Evolutionary conservation across 2,797 vertebrate species (phyloP).

Genomic region (Pyrocephalus nanus): DNA sequence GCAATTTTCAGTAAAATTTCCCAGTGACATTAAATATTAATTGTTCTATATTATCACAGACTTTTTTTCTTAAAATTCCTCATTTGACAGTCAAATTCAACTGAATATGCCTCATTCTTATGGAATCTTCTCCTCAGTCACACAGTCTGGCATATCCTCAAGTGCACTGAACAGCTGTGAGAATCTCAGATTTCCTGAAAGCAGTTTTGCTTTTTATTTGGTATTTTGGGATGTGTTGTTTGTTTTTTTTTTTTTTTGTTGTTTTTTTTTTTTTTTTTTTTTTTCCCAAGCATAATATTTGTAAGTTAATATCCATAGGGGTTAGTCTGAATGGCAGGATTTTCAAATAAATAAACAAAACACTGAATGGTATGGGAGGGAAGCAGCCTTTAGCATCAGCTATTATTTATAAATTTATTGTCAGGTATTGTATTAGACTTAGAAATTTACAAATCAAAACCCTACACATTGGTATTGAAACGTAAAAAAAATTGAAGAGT

Average conservation of each 20-base stretch:
- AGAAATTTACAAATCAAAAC: not conserved
- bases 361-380: not conserved
- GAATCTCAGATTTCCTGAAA: not conserved
- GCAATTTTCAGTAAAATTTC: not conserved
- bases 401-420: not conserved
- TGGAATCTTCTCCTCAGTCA: not conserved
- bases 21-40: not conserved
- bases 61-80: not conserved
- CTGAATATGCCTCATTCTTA: not conserved
- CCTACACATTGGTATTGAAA: not conserved
- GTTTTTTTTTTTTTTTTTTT: no score
- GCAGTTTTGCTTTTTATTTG: not conserved
- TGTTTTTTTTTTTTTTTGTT: no score
- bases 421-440: not conserved
- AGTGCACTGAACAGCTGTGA: not conserved
- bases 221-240: not conserved
- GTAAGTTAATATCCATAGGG: not conserved
- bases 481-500: not conserved
- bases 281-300: not conserved
- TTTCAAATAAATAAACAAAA: not conserved
- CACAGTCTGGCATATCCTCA: not conserved
- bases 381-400: not conserved
- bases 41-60: not conserved
- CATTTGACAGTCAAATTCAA: not conserved
- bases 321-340: not conserved